Evolutionary conservation across 2,113 vertebrate genomes (phyloP), one percentile per base, ranked within the genome.

Genomic region (Bubo blakistoni): DNA sequence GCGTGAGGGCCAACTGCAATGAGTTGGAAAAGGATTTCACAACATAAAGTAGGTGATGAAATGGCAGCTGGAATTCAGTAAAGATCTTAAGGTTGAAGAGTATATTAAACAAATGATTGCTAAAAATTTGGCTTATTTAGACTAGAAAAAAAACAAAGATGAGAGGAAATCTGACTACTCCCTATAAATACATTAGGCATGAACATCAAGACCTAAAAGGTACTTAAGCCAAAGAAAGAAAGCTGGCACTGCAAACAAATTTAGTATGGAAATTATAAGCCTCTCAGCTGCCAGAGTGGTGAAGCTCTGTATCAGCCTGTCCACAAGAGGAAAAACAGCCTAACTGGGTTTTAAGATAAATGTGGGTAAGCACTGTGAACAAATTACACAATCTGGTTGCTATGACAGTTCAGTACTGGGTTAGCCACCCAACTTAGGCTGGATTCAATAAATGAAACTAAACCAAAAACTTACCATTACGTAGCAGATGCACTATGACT

Each of bases 331-430:
- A 77, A 95, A 96, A 95, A 86, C 54, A 94, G 82, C 59, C 85
- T 90, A 94, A 93, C 82, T 7, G 38, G 36, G 54, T 70, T 90
- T 77, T 94, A 90, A 88, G 79, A 92, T 79, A 90, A 82, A 88
- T 46, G 67, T 93, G 90, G 82, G 90, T 94, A 96, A 92, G 82
- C 74, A 67, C 81, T 1, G 7, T 59, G 90, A 94, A 90, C 93
- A 92, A 96, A 96, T 96, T 77, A 86, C 88, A 93, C 7, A 6
- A 95, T 93, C 92, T 63, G 82, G 93, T 96, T 97, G 93, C 96
- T 92, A 92, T 97, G 96, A 96, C 96, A 97, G 93, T 88, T 96
- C 74, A 73, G 71, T 78, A 30, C 89, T 81, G 55, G 73, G 77
- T 74, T 91, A 92, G 69, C 86, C 42, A 36, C 42, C 77, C 93